phyloP scores from a whole-genome alignment of 2,113 vertebrate species.

The Eidolon helvum region DNA sequence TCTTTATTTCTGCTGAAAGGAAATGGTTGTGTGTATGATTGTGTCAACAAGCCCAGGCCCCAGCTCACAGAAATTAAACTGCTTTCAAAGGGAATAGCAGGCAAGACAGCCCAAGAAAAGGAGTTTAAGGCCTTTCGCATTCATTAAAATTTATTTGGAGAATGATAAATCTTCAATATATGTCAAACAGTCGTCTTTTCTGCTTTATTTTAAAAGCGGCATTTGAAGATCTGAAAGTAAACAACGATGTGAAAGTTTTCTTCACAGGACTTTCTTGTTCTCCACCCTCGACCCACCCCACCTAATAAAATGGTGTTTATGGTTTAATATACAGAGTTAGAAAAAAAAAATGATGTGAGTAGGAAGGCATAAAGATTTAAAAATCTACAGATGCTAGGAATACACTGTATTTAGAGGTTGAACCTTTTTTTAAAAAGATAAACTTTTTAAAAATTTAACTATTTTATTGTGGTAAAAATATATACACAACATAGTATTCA shows the following conservation, averaged over 20 bases:
- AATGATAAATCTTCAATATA: conserved; percentile 75
- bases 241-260: conserved; percentile 57
- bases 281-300: not conserved
- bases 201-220: conserved; percentile 78
- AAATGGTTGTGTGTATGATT: conserved; percentile 12
- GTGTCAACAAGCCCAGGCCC: conserved; percentile 17
- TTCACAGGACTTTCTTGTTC: conserved; percentile 52
- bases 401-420: conserved; percentile 5
- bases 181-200: conserved; percentile 74
- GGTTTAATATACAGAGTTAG: conserved; percentile 55
- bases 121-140: conserved; percentile 62
- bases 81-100: conserved; percentile 60
- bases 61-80: conserved; percentile 63
- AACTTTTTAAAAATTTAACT: not conserved
- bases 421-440: not conserved
- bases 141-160: conserved; percentile 80
- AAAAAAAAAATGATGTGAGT: conserved; percentile 64
- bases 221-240: conserved; percentile 77
- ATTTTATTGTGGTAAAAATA: not conserved
- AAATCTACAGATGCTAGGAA: conserved; percentile 52
- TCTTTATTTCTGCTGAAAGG: not conserved
- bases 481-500: not conserved
- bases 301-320: conserved; percentile 75
- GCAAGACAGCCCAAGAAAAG: conserved; percentile 35
- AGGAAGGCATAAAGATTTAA: conserved; percentile 62